These are phyloP conservation scores for Onychomys arenicola DNA, from an alignment of 2,797 vertebrate genomes.

Conservation along the genomic window DNA sequence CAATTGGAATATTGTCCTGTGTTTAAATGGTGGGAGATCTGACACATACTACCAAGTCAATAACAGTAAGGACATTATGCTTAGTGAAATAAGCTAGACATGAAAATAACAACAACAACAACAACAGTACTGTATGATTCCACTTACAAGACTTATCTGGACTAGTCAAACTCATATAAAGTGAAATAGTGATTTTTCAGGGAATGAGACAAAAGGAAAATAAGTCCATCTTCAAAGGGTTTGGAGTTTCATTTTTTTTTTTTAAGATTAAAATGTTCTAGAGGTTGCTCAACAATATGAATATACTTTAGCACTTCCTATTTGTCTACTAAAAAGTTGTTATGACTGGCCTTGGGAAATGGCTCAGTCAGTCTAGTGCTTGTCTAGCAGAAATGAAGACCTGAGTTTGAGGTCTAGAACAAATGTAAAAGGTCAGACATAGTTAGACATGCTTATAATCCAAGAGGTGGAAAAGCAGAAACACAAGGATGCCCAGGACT, in stretches of 20 bases:
- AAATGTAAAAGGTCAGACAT: not conserved
- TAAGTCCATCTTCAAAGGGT: not conserved
- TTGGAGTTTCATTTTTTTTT: not conserved
- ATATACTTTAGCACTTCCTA: not conserved
- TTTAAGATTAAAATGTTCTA: slow-evolving; percentile 12
- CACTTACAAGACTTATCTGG: not conserved
- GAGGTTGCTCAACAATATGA: not conserved
- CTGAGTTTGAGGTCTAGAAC: not conserved
- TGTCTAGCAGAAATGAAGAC: not conserved
- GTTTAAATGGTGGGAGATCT: not conserved
- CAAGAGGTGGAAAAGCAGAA: not conserved
- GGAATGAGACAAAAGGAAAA: not conserved
- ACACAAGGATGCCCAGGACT: not conserved
- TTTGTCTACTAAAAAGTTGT: not conserved
- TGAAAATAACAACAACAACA: not conserved
- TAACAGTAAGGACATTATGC: not conserved
- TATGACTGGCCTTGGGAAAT: not conserved
- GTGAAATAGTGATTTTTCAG: not conserved
- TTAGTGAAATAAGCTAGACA: not conserved
- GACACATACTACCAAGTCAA: not conserved
- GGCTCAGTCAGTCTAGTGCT: not conserved
- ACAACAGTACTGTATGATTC: not conserved
- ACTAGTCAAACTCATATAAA: not conserved
- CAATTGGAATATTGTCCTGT: not conserved
- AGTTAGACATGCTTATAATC: not conserved